Evolutionary conservation across 2,888 invertebrate species (phyloP).

Genomic region (Plagodis pulveraria): DNA sequence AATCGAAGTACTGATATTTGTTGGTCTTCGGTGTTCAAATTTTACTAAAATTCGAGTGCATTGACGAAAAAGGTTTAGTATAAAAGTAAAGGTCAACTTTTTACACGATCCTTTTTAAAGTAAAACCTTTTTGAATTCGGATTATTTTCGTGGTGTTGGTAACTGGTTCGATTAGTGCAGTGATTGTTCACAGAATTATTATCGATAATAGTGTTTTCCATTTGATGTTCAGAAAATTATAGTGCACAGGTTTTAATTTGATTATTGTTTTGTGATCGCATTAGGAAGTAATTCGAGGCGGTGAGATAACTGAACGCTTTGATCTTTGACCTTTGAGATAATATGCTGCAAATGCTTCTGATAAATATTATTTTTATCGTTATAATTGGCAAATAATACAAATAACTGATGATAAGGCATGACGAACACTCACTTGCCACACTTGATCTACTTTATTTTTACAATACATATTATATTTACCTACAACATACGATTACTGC

Average conservation of each 20-base stretch:
- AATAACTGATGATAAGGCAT: neutral
- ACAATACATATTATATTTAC: too few species aligned
- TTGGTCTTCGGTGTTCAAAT: neutral
- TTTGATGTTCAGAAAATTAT: neutral
- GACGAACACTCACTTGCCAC: too few species aligned
- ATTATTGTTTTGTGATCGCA: slow-evolving; percentile 10
- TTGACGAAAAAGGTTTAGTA: neutral
- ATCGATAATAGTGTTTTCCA: too few species aligned
- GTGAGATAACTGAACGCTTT: slow-evolving; percentile 3
- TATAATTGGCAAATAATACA: neutral
- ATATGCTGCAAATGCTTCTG: neutral
- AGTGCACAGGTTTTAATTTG: neutral
- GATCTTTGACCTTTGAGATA: slow-evolving; percentile 6
- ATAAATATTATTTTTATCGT: neutral
- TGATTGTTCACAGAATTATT: neutral
- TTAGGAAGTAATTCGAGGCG: slow-evolving; percentile 2
- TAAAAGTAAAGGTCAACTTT: too few species aligned
- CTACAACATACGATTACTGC: too few species aligned
- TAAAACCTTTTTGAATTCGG: too few species aligned
- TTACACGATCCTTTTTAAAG: too few species aligned
- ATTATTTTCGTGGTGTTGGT: too few species aligned
- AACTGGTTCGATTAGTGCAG: neutral
- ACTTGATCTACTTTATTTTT: too few species aligned
- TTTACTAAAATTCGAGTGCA: neutral
- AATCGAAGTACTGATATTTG: neutral